These are phyloP conservation scores for Galerucella calmariensis DNA, from an alignment of 2,888 invertebrate genomes.

Conservation along the genomic window DNA sequence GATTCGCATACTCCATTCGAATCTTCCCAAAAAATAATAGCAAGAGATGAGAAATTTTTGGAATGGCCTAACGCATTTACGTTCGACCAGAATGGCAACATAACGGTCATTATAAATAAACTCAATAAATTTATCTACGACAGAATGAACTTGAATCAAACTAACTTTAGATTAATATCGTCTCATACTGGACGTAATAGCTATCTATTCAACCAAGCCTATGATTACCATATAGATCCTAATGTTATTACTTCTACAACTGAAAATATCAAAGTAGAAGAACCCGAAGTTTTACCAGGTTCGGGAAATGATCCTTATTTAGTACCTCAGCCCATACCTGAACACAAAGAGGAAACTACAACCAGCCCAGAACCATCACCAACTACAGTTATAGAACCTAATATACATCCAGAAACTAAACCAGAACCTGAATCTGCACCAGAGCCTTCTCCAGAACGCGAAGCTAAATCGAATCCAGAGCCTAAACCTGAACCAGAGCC, in stretches of 20 bases:
- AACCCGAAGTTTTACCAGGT: conserved; percentile 38
- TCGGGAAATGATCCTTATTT: conserved; percentile 47
- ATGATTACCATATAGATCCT: conserved; percentile 45
- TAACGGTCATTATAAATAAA: conserved; percentile 76
- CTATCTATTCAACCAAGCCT: conserved; percentile 70
- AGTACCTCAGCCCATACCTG: conserved; percentile 43
- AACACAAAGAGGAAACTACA: conserved; percentile 21
- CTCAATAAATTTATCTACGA: conserved; percentile 75
- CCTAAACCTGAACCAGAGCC: conserved; percentile 24
- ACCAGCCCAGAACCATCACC: conserved; percentile 27
- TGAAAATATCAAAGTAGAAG: conserved; percentile 24
- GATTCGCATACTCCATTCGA: conserved; percentile 71
- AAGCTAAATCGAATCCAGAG: conserved; percentile 8
- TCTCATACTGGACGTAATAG: conserved; percentile 72
- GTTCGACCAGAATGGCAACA: conserved; percentile 74
- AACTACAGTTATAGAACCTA: neutral
- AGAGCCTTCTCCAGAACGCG: neutral
- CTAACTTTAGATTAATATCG: conserved; percentile 76
- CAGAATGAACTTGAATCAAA: conserved; percentile 69
- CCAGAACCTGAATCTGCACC: conserved; percentile 32
- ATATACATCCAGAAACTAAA: conserved; percentile 15
- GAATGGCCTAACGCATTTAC: conserved; percentile 81
- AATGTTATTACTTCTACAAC: conserved; percentile 27
- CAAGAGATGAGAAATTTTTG: conserved; percentile 74
- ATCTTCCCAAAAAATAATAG: conserved; percentile 73